Evolutionary conservation across 2,113 vertebrate genomes (phyloP).

Genomic region (Cryptomyrus ogoouensis): DNA sequence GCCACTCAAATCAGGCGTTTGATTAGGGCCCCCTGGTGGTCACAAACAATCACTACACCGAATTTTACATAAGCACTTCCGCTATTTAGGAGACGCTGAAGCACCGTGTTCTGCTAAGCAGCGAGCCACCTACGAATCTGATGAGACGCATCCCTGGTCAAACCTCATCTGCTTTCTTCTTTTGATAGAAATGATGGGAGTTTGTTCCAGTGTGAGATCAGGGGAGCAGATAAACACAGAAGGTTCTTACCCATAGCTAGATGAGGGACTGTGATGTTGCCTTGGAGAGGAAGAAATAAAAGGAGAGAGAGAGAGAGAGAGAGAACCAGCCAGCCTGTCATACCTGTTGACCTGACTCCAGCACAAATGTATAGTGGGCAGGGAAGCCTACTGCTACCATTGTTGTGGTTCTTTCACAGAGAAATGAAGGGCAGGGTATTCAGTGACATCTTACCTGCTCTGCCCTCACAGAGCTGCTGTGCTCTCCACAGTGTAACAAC

Average conservation of each 20-base stretch:
- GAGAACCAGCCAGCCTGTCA: background rate
- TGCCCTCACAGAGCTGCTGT: background rate
- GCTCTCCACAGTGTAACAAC: background rate
- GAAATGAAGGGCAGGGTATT: background rate
- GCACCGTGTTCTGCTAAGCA: background rate
- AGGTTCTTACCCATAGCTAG: constrained; percentile 42
- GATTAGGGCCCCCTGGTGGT: background rate
- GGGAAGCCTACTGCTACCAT: background rate
- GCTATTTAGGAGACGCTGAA: background rate
- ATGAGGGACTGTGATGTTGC: constrained; percentile 40
- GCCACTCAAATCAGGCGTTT: background rate
- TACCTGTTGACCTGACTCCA: background rate
- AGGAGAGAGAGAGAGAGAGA: background rate
- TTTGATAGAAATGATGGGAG: background rate
- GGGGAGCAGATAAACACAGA: background rate
- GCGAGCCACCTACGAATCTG: background rate
- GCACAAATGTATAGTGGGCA: background rate
- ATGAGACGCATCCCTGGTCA: background rate
- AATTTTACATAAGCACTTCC: background rate
- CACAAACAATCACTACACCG: background rate
- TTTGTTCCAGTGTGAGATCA: background rate
- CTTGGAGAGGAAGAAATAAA: constrained; percentile 5
- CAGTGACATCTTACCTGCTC: background rate
- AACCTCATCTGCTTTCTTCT: background rate
- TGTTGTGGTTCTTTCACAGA: background rate